Conservation (phyloP, 2,888 invertebrate genomes). For the Eueremaeus valkanovi region DNA sequence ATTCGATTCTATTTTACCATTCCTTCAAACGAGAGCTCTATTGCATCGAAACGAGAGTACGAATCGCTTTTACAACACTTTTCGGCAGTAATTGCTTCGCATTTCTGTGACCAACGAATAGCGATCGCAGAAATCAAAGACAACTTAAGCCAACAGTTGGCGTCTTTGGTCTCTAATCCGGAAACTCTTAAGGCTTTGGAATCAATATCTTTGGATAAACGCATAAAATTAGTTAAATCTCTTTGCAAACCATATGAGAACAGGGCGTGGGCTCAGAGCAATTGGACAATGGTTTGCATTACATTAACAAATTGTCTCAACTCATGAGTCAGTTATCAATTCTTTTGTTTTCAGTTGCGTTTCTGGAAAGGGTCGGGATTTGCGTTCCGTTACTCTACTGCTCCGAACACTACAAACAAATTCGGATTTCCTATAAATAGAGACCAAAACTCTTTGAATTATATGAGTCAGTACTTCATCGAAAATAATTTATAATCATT, state of each 20-base stretch:
- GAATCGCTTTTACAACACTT: slow-evolving; percentile 61
- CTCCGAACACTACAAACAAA: slow-evolving; percentile 53
- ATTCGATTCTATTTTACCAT: slow-evolving; percentile 62
- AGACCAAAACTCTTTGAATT: not conserved
- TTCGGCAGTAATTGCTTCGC: slow-evolving; percentile 68
- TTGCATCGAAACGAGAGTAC: slow-evolving; percentile 46
- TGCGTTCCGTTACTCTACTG: slow-evolving; percentile 64
- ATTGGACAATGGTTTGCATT: slow-evolving; percentile 61
- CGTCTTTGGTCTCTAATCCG: slow-evolving; percentile 70
- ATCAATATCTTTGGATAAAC: slow-evolving; percentile 63
- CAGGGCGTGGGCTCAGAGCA: slow-evolving; percentile 73
- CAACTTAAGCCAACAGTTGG: slow-evolving; percentile 69
- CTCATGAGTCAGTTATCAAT: slow-evolving; percentile 58
- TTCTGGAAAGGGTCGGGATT: slow-evolving; percentile 64
- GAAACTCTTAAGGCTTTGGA: slow-evolving; percentile 68
- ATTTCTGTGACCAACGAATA: slow-evolving; percentile 70
- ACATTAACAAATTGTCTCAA: slow-evolving; percentile 58
- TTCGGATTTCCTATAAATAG: not conserved
- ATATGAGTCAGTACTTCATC: not conserved
- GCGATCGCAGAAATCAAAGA: slow-evolving; percentile 66
- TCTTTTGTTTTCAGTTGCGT: not conserved
- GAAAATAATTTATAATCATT: not conserved
- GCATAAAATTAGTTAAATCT: slow-evolving; percentile 63
- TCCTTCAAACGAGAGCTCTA: not conserved
- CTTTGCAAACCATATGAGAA: slow-evolving; percentile 73